Conservation (phyloP, 2,888 invertebrate genomes). For the Copidosoma aretas region DNA sequence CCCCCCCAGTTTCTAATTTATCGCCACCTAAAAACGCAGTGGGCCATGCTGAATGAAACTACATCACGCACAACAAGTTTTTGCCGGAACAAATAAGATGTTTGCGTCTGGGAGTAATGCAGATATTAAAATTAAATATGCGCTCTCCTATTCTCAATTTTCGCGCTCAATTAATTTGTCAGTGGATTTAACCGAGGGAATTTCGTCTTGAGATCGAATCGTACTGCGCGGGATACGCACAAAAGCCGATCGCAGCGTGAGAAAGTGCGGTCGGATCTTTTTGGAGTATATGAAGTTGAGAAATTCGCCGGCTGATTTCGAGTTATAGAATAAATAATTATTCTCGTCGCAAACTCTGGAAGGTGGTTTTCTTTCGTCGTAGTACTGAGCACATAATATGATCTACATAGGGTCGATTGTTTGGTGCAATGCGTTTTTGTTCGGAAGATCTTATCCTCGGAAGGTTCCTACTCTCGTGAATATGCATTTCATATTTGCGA, state of each 20-base stretch:
- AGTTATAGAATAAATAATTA: slow-evolving; percentile 46
- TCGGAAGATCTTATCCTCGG: slow-evolving; percentile 43
- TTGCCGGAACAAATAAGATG: too few species aligned
- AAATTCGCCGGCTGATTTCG: slow-evolving; percentile 33
- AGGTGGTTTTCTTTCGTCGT: neutral
- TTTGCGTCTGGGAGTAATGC: too few species aligned
- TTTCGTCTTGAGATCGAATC: too few species aligned
- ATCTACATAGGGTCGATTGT: neutral
- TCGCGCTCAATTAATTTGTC: too few species aligned
- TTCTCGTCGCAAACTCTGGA: slow-evolving; percentile 47
- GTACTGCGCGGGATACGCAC: neutral
- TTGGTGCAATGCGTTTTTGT: neutral
- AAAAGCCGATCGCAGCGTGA: slow-evolving; percentile 31
- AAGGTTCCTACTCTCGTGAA: slow-evolving; percentile 19
- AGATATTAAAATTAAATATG: too few species aligned
- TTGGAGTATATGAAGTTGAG: neutral
- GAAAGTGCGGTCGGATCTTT: slow-evolving; percentile 40
- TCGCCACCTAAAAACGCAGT: slow-evolving; percentile 15
- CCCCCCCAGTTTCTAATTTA: slow-evolving; percentile 20
- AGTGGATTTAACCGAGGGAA: too few species aligned
- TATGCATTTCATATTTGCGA: neutral
- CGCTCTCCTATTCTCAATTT: too few species aligned
- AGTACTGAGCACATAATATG: neutral
- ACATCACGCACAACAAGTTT: too few species aligned
- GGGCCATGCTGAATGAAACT: too few species aligned